These are phyloP conservation scores for Drosophila truncata DNA, from an alignment of 1,140 invertebrate genomes.

Conservation along the genomic window DNA sequence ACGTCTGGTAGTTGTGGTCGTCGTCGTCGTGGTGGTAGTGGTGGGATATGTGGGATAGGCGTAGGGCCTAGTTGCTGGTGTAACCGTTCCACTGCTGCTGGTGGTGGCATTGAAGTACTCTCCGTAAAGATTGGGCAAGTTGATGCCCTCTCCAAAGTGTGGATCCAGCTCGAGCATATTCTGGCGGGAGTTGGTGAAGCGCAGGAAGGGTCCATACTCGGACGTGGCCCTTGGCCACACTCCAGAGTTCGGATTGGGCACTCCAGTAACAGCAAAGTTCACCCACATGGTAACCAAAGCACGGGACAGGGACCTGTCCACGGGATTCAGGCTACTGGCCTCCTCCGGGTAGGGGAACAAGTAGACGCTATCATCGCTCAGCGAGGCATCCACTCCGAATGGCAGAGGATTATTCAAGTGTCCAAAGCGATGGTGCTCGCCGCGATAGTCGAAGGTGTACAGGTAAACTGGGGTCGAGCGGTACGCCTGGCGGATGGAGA, in stretches of 20 bases:
- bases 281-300: constrained; percentile 75
- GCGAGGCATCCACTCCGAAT: constrained; percentile 75
- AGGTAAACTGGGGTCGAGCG: constrained; percentile 60
- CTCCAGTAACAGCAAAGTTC: constrained; percentile 57
- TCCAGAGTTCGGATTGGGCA: constrained; percentile 56
- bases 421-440: constrained; percentile 73
- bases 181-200: constrained; percentile 63
- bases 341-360: constrained; percentile 80
- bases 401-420: constrained; percentile 66
- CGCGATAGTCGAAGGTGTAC: constrained; percentile 81
- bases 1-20: constrained; percentile 24
- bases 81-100: constrained; percentile 1
- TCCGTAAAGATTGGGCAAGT: constrained; percentile 61
- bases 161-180: constrained; percentile 69
- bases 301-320: constrained; percentile 66
- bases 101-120: constrained; percentile 34
- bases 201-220: constrained; percentile 75
- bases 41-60: neutral
- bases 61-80: neutral
- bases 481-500: constrained; percentile 57
- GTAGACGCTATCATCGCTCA: constrained; percentile 83
- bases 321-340: constrained; percentile 57
- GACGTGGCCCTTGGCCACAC: constrained; percentile 68
- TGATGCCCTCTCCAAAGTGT: constrained; percentile 75
- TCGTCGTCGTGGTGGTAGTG: constrained; percentile 20